Evolutionary conservation across 2,888 invertebrate genomes (phyloP), one percentile per base, ranked within the genome.

Genomic region (Eupithecia pulchellata): DNA sequence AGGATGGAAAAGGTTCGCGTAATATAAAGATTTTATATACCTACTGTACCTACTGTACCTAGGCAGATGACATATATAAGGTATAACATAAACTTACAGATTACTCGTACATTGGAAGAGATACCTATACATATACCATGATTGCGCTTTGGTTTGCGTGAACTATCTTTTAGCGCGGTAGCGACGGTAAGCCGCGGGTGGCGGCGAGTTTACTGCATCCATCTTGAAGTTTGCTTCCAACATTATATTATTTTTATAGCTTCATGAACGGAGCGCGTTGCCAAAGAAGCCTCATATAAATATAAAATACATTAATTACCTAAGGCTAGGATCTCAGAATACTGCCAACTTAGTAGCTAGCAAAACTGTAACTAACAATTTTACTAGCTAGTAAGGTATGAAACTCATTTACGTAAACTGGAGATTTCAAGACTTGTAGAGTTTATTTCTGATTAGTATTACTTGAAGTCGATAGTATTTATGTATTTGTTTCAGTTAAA

Each of bases 261-360:
- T 52, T 13, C 25, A 25, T 25, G 52, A 13, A 52, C 47, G 52
- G 29, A 27, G 29, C 17, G 5, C 57, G 14, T 5, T 57, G 57
- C 57, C 57, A 57, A 57, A 52, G 5, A 20, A 29, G 17, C 29
- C 57, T 29, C 57, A 29, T 57, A 57, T 57, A 29, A 57, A 29
- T 57, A 57, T 57, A 29, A 57, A 57, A 57, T 14, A 29, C 57
- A 57, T 57, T 6, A 57, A 57, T 57, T 29, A 57, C 27, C 57
- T 17, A 57, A 13, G 57, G 29, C 27, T 17, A 29, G 57, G 17
- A 57, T 57, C 29, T 57, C 11, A 4, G 20, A 25, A 25, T 52
- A 52, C 52, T 25, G 52, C 52, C 52, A 52, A 52, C 47, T 47
- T n/a, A n/a, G n/a, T n/a, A n/a, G n/a, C n/a, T n/a, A n/a, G n/a